Percentiles rank a stretch among this genome's conserved stretches.
phyloP scores from a whole-genome alignment of 1,140 invertebrate species.

The Musca domestica region DNA sequence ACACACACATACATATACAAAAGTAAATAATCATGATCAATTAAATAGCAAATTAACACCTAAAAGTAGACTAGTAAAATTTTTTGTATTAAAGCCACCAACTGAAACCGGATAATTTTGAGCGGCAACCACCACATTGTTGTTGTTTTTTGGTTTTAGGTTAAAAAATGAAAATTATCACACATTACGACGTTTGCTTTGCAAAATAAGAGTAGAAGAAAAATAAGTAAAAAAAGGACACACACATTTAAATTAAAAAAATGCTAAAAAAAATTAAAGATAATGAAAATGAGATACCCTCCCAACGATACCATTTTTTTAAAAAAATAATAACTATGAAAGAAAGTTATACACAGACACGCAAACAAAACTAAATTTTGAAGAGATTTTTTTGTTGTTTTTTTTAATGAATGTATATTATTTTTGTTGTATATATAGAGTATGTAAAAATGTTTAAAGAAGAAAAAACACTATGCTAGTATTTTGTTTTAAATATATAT shows the following conservation, averaged over 20 bases:
- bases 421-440: slow-evolving; percentile 13
- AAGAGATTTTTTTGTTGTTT: slow-evolving; percentile 5
- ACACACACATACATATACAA: slow-evolving; percentile 6
- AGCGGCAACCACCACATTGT: slow-evolving; percentile 2
- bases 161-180: no score
- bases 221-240: background rate
- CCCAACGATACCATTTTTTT: no score
- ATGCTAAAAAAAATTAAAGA: slow-evolving; percentile 9
- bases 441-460: no score
- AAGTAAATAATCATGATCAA: background rate
- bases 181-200: background rate
- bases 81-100: slow-evolving; percentile 10
- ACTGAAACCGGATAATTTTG: background rate
- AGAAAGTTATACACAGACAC: slow-evolving; percentile 17
- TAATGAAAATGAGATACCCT: no score
- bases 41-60: slow-evolving; percentile 18
- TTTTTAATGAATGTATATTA: slow-evolving; percentile 17
- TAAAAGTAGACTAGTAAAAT: background rate
- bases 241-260: slow-evolving; percentile 7
- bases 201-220: background rate
- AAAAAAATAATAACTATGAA: no score
- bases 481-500: background rate
- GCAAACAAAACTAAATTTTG: slow-evolving; percentile 18
- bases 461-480: slow-evolving; percentile 6
- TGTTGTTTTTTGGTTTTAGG: background rate